Evolutionary conservation across 2,797 vertebrate species (phyloP).

Genomic region (Sebastes variabilis): DNA sequence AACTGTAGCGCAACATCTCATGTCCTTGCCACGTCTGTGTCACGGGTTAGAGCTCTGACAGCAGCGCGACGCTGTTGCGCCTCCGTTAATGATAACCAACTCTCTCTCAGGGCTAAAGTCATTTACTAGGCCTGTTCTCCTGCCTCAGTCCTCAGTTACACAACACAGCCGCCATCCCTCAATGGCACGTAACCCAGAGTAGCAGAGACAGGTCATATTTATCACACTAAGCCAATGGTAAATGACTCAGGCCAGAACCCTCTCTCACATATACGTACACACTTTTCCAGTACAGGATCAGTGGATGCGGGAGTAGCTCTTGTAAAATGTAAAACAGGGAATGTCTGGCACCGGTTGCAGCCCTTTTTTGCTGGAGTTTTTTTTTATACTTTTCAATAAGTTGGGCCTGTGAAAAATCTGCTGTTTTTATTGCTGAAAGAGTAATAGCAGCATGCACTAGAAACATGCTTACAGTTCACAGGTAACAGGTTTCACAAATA

Average conservation of each 20-base stretch:
- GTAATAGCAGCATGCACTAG: neutral
- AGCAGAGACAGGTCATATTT: constrained; percentile 61
- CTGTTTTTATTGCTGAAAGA: neutral
- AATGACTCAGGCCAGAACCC: constrained; percentile 52
- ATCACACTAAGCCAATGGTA: constrained; percentile 66
- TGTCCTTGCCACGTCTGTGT: constrained; percentile 64
- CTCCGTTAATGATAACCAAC: constrained; percentile 66
- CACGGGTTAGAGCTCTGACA: constrained; percentile 51
- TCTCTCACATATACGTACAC: neutral
- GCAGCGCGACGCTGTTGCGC: constrained; percentile 14
- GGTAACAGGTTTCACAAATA: neutral
- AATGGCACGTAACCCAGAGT: constrained; percentile 60
- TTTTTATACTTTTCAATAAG: neutral
- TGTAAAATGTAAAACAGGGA: constrained; percentile 23
- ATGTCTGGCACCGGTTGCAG: neutral
- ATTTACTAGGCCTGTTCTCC: constrained; percentile 58
- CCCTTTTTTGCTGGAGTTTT: neutral
- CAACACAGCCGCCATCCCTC: constrained; percentile 69
- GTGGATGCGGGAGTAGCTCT: constrained; percentile 4
- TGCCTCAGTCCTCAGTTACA: constrained; percentile 56
- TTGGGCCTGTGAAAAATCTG: neutral
- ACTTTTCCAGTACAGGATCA: constrained; percentile 26
- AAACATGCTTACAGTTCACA: neutral
- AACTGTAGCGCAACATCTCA: constrained; percentile 27
- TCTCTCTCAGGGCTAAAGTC: constrained; percentile 71